Conservation (phyloP, 2,113 vertebrate genomes). For the Illadopsis cleaveri region DNA sequence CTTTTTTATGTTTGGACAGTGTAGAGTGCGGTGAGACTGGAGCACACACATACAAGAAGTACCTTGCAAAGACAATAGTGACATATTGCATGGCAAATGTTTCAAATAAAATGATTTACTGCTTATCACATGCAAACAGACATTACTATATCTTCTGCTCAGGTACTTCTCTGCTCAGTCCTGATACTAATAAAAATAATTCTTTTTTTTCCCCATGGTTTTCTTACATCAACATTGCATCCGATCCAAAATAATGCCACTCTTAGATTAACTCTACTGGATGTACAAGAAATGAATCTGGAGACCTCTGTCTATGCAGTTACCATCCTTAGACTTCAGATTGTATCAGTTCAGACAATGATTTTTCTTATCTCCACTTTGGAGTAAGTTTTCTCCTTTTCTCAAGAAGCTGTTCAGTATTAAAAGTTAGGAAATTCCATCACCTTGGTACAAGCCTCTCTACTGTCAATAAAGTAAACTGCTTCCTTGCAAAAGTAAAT, state of each 20-base stretch:
- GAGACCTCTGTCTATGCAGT: slow-evolving; percentile 1
- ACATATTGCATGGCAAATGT: slow-evolving; percentile 23
- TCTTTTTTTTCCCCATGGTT: slow-evolving; percentile 4
- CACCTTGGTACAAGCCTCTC: neutral
- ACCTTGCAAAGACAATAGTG: slow-evolving; percentile 28
- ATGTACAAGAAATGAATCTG: slow-evolving; percentile 4
- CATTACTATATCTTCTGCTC: slow-evolving; percentile 35
- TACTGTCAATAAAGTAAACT: neutral
- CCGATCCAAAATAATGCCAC: neutral
- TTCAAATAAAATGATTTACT: slow-evolving; percentile 53
- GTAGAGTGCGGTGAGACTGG: neutral
- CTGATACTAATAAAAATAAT: slow-evolving; percentile 33
- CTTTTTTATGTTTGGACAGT: slow-evolving; percentile 28
- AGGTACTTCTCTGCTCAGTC: neutral
- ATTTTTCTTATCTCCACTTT: slow-evolving; percentile 16
- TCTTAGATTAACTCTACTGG: slow-evolving; percentile 14
- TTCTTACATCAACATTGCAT: neutral
- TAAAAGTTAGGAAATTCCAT: slow-evolving; percentile 4
- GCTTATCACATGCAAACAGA: slow-evolving; percentile 51
- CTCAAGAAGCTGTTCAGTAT: neutral
- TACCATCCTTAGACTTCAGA: slow-evolving; percentile 20
- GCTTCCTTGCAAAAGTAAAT: neutral
- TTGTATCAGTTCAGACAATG: slow-evolving; percentile 30
- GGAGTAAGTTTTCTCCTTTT: slow-evolving; percentile 5
- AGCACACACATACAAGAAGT: neutral